Evolutionary conservation across 1,140 invertebrate genomes (phyloP), one percentile per base, ranked within the genome.

Genomic region (Ips typographus): DNA sequence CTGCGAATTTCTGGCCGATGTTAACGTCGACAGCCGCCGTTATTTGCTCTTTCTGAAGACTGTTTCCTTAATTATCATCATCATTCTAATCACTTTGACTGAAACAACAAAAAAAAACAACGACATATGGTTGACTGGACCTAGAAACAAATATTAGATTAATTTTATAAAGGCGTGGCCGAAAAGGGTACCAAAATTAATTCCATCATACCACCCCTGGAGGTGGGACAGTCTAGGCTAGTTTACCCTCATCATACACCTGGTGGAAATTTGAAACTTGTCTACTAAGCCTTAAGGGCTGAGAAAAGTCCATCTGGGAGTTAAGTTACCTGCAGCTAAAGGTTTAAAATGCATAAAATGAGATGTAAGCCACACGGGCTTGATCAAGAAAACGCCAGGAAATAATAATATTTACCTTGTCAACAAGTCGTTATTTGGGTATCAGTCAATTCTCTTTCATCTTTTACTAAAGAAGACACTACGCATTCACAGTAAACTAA

Each of bases 1-100:
- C 68, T n/a, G 40, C 49, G 55, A 42, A 70, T 64, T 43, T 59
- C 44, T 47, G 44, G 44, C 22, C 44, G 44, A 47, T 47, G 44
- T 47, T 47, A 47, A 7, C 44, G 44, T n/a, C 44, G n/a, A n/a
- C n/a, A n/a, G n/a, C n/a, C n/a, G n/a, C n/a, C n/a, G n/a, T n/a
- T n/a, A n/a, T n/a, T n/a, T n/a, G n/a, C n/a, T n/a, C n/a, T n/a
- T n/a, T n/a, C n/a, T n/a, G n/a, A n/a, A n/a, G n/a, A n/a, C n/a
- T n/a, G n/a, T n/a, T n/a, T n/a, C n/a, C n/a, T n/a, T n/a, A n/a
- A n/a, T n/a, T n/a, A n/a, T n/a, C n/a, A n/a, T n/a, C n/a, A n/a
- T n/a, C n/a, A n/a, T n/a, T n/a, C n/a, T n/a, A n/a, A n/a, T n/a
- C n/a, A n/a, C n/a, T n/a, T n/a, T n/a, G n/a, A n/a, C n/a, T n/a